Conservation (phyloP, 2,888 invertebrate species). For the Hartigia nigra region DNA sequence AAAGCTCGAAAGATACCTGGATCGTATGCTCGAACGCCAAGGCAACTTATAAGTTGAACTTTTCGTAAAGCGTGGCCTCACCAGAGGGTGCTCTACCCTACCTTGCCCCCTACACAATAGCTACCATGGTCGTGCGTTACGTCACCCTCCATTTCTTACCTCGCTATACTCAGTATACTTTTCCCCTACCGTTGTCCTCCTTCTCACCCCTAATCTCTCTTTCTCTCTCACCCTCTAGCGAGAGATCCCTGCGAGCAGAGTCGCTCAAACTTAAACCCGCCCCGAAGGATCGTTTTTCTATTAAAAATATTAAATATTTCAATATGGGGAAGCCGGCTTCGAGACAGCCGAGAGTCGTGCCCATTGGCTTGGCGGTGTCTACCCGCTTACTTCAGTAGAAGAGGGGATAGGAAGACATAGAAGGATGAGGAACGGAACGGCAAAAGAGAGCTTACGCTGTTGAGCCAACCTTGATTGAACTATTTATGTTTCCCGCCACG, state of each 20-base stretch:
- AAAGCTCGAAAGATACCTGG: not conserved
- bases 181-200: not conserved
- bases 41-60: conserved; percentile 18
- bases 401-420: conserved; percentile 3
- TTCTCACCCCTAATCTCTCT: not conserved
- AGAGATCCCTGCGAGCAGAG: conserved; percentile 8
- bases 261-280: conserved; percentile 19
- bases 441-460: conserved; percentile 42
- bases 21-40: not conserved
- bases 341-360: conserved; percentile 22
- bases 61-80: conserved; percentile 1
- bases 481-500: conserved; percentile 44
- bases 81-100: not conserved
- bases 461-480: conserved; percentile 55
- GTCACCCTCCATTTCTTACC: not conserved
- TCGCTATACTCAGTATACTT: not conserved
- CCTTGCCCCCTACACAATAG: not conserved
- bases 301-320: conserved; percentile 55
- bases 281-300: conserved; percentile 45
- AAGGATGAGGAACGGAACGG: conserved; percentile 16
- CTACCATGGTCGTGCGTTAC: not conserved
- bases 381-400: conserved; percentile 6
- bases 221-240: not conserved
- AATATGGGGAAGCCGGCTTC: conserved; percentile 37
- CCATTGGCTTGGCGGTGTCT: conserved; percentile 20